Conservation (phyloP, 2,888 invertebrate genomes). For the Cephus rjabovi region DNA sequence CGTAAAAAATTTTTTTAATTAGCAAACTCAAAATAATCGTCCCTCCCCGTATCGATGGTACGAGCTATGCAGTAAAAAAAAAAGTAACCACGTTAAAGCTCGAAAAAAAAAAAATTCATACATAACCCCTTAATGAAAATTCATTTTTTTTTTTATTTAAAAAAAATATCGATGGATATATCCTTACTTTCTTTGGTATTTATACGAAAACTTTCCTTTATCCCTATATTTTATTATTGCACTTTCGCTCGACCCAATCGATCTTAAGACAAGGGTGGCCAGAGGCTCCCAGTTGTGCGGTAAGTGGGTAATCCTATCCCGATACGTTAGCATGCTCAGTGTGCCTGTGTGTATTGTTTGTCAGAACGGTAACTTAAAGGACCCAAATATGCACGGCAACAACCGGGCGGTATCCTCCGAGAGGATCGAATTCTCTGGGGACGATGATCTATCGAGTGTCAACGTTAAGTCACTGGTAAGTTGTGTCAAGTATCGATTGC, state of each 20-base stretch:
- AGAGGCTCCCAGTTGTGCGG: not conserved
- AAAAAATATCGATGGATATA: not conserved
- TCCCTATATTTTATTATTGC: not conserved
- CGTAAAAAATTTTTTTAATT: too few relatives aligned
- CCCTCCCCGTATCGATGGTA: not conserved
- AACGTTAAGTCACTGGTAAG: constrained; percentile 76
- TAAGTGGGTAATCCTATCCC: not conserved
- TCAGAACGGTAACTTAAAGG: constrained; percentile 59
- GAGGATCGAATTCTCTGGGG: constrained; percentile 61
- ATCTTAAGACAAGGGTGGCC: not conserved
- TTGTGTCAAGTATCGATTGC: constrained; percentile 32
- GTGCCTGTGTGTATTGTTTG: constrained; percentile 48
- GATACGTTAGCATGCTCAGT: constrained; percentile 45
- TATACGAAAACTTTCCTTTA: not conserved
- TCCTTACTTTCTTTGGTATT: not conserved
- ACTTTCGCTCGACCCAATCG: not conserved
- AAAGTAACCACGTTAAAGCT: not conserved
- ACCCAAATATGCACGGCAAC: constrained; percentile 57
- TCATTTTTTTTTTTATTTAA: not conserved
- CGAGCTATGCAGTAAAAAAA: not conserved
- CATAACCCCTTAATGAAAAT: not conserved
- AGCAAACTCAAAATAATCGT: not conserved
- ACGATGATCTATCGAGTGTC: constrained; percentile 73
- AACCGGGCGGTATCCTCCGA: constrained; percentile 51
- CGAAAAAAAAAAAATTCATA: not conserved